phyloP scores from a whole-genome alignment of 2,888 invertebrate species.

The Drosophila mercatorum region DNA sequence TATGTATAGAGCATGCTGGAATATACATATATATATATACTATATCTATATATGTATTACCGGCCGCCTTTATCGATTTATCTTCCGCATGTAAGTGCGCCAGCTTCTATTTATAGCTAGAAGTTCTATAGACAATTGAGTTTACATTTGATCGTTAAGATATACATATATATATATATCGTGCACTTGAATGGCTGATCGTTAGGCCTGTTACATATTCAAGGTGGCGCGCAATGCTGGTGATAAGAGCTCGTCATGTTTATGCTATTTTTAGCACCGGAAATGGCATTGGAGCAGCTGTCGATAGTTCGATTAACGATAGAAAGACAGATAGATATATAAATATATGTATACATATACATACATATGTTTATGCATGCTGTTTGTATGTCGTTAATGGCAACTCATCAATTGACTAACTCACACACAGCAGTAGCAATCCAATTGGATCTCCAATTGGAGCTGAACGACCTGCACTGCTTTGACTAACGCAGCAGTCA shows the following conservation, averaged over 20 bases:
- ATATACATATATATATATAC: neutral
- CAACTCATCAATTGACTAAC: neutral
- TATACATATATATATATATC: conserved; percentile 9
- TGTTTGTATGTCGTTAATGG: neutral
- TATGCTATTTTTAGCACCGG: conserved; percentile 54
- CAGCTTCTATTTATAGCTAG: conserved; percentile 56
- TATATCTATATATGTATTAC: neutral
- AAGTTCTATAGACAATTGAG: conserved; percentile 11
- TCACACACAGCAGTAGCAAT: neutral
- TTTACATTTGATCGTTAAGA: conserved; percentile 5
- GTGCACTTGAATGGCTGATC: conserved; percentile 57
- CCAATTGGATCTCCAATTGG: neutral
- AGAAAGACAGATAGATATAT: neutral
- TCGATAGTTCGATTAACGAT: conserved; percentile 48
- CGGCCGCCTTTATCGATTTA: conserved; percentile 37
- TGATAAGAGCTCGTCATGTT: conserved; percentile 49
- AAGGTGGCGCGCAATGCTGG: conserved; percentile 59
- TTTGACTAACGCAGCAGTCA: conserved; percentile 12
- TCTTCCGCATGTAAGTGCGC: conserved; percentile 58
- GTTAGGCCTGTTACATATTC: conserved; percentile 63
- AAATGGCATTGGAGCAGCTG: conserved; percentile 47
- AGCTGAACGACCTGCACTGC: neutral
- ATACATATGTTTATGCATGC: neutral
- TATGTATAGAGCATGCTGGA: conserved; percentile 33
- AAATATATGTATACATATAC: neutral